Conservation (phyloP, 2,113 vertebrate genomes). For the Antechinus stuartii region DNA sequence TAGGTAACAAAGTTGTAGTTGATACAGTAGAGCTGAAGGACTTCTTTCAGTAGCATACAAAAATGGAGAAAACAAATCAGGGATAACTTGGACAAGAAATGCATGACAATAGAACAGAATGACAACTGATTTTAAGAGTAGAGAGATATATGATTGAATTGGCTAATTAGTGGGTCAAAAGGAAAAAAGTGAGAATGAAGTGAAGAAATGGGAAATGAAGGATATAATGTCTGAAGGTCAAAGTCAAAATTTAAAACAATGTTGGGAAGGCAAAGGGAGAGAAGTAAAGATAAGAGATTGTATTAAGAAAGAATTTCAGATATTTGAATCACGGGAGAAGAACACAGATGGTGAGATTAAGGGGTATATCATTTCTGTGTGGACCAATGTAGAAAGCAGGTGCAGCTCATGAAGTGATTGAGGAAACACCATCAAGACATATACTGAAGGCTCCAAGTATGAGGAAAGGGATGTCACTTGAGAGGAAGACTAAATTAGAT, state of each 20-base stretch:
- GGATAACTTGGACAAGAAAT: not conserved
- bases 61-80: not conserved
- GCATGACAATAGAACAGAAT: not conserved
- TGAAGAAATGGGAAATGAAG: not conserved
- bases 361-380: not conserved
- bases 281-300: not conserved
- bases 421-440: not conserved
- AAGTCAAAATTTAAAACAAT: not conserved
- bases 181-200: not conserved
- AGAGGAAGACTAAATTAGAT: not conserved
- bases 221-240: not conserved
- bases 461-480: not conserved
- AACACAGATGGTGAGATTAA: not conserved
- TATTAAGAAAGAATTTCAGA: not conserved
- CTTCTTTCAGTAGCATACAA: not conserved
- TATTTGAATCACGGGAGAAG: not conserved
- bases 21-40: not conserved
- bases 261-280: not conserved
- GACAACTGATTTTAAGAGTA: not conserved
- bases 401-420: not conserved
- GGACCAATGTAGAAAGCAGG: not conserved
- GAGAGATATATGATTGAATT: not conserved
- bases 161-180: not conserved
- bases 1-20: not conserved
- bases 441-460: not conserved